Conservation (phyloP, 2,113 vertebrate species). For the Otis tarda region DNA sequence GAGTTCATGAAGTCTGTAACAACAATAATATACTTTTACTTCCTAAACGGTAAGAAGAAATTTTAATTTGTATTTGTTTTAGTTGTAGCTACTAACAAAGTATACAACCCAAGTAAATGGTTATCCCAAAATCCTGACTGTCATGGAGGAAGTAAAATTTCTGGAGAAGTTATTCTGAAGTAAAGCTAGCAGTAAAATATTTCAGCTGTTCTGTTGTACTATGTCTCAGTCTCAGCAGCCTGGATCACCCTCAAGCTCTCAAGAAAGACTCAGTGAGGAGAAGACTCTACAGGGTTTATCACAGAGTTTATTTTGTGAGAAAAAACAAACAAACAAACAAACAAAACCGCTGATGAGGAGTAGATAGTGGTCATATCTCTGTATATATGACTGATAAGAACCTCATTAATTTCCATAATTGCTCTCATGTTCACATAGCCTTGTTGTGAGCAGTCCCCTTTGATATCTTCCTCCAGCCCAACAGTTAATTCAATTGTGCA, state of each 20-base stretch:
- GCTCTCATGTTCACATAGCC: not conserved
- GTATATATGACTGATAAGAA: not conserved
- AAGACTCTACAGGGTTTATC: not conserved
- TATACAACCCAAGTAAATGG: not conserved
- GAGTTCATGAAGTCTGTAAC: not conserved
- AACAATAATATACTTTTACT: not conserved
- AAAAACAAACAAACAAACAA: not conserved
- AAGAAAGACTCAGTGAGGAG: not conserved
- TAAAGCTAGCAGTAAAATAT: not conserved
- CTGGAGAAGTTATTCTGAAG: not conserved
- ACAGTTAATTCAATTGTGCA: not conserved
- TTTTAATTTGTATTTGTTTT: not conserved
- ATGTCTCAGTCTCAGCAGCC: not conserved
- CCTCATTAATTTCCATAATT: not conserved
- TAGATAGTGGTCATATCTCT: not conserved
- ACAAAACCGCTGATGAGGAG: not conserved
- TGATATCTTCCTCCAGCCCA: not conserved
- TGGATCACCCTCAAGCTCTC: not conserved
- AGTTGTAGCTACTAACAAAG: not conserved
- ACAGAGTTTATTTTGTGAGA: not conserved
- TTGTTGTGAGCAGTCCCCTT: not conserved
- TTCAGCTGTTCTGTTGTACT: not conserved
- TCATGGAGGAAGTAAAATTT: not conserved
- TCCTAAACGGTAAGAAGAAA: not conserved
- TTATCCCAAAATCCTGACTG: not conserved